These are phyloP conservation scores for Ceyx cyanopectus DNA, from an alignment of 2,113 vertebrate species.

Conservation along the genomic window DNA sequence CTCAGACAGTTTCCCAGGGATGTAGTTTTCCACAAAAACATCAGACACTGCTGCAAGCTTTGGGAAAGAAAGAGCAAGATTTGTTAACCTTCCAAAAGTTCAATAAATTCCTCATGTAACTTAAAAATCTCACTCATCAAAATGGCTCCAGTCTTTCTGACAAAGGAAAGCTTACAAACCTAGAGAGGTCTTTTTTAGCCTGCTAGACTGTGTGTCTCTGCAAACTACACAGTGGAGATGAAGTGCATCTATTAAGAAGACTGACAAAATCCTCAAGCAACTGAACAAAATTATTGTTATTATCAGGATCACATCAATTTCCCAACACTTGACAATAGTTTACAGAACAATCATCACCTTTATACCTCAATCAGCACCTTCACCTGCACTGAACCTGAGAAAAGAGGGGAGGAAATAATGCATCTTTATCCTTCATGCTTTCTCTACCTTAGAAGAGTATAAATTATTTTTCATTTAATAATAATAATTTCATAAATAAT, in stretches of 20 bases:
- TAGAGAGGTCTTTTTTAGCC: background rate
- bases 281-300: background rate
- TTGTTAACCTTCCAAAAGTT: slow-evolving; percentile 10
- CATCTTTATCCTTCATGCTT: background rate
- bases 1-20: slow-evolving; percentile 88
- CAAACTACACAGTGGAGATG: background rate
- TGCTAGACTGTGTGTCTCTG: background rate
- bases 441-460: background rate
- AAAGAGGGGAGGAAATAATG: background rate
- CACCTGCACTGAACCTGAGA: background rate
- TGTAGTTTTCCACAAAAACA: slow-evolving; percentile 92
- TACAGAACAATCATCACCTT: background rate
- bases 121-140: slow-evolving; percentile 16
- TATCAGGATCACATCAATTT: background rate
- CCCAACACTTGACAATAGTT: background rate
- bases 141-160: background rate
- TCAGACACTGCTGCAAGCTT: slow-evolving; percentile 90
- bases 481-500: no score
- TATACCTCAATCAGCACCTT: background rate
- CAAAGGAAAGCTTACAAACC: background rate
- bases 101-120: background rate
- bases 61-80: slow-evolving; percentile 47
- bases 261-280: background rate
- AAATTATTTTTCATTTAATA: background rate
- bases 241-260: background rate